phyloP scores from a whole-genome alignment of 2,797 vertebrate species.

The Erpetoichthys calabaricus region DNA sequence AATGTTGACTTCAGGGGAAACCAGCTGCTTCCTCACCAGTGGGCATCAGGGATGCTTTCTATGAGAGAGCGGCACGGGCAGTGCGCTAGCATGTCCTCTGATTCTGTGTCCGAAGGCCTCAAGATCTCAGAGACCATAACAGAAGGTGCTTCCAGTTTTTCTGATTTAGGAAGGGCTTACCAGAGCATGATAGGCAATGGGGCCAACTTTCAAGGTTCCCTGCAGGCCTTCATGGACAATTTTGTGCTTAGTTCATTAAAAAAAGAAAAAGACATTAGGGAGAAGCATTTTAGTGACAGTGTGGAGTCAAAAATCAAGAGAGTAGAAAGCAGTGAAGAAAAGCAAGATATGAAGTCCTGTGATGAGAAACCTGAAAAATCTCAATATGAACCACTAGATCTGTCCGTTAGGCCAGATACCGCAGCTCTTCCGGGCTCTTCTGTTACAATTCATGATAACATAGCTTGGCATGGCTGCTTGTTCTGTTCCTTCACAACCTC shows the following conservation, averaged over 20 bases:
- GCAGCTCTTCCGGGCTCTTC: constrained; percentile 76
- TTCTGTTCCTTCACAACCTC: constrained; percentile 94
- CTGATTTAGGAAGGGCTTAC: constrained; percentile 81
- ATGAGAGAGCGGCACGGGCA: constrained; percentile 70
- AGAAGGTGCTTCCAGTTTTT: constrained; percentile 70
- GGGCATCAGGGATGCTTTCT: constrained; percentile 68
- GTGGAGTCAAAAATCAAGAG: constrained; percentile 63
- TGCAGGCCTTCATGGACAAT: constrained; percentile 95
- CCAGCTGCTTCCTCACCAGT: constrained; percentile 72
- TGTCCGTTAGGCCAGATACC: constrained; percentile 81
- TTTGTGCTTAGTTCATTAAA: constrained; percentile 86
- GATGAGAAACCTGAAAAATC: constrained; percentile 68
- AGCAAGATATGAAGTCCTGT: constrained; percentile 50
- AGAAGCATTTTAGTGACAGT: constrained; percentile 63
- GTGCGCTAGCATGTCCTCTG: constrained; percentile 45
- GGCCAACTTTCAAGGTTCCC: constrained; percentile 88
- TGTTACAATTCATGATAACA: constrained; percentile 82
- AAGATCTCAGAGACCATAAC: constrained; percentile 58
- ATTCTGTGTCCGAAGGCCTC: constrained; percentile 51
- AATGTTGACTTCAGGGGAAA: constrained; percentile 78
- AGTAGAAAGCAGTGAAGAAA: constrained; percentile 56
- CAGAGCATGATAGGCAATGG: constrained; percentile 85
- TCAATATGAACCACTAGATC: constrained; percentile 86
- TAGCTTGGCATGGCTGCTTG: constrained; percentile 89
- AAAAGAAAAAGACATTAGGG: constrained; percentile 76